phyloP scores from a whole-genome alignment of 1,140 invertebrate genomes.

The Drosophila ficusphila region DNA sequence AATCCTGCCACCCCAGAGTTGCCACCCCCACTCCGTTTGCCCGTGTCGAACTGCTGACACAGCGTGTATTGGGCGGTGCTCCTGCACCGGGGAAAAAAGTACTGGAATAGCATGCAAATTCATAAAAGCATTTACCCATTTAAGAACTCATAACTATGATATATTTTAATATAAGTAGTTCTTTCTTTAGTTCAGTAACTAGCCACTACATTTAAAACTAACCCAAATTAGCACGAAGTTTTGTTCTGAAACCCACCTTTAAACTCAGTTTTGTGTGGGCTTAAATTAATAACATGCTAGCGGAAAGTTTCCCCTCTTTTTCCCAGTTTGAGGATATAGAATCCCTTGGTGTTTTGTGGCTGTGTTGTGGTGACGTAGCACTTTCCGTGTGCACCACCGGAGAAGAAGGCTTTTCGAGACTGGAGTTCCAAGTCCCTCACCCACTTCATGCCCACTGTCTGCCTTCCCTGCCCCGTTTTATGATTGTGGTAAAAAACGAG shows the following conservation, averaged over 20 bases:
- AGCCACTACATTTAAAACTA: no score
- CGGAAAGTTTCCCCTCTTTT: no score
- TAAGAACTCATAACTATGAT: no score
- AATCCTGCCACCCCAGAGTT: neutral
- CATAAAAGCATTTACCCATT: no score
- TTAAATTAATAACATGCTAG: no score
- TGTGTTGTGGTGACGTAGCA: neutral
- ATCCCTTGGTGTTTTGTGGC: neutral
- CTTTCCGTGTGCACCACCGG: neutral
- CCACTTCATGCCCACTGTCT: neutral
- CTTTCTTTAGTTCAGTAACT: no score
- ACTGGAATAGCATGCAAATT: neutral
- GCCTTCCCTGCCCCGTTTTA: constrained; percentile 11
- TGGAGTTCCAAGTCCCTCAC: neutral
- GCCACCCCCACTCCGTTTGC: neutral
- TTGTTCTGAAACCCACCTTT: no score
- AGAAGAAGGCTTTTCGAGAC: neutral
- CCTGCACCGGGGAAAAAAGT: neutral
- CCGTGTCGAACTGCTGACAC: constrained; percentile 15
- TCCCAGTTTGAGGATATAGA: neutral
- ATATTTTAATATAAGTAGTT: no score
- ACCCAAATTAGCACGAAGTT: no score
- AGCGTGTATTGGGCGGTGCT: neutral
- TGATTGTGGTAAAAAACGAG: constrained; percentile 19
- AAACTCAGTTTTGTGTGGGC: no score